These are phyloP conservation scores for Dasyurus viverrinus DNA, from an alignment of 2,113 vertebrate species.

Conservation along the genomic window DNA sequence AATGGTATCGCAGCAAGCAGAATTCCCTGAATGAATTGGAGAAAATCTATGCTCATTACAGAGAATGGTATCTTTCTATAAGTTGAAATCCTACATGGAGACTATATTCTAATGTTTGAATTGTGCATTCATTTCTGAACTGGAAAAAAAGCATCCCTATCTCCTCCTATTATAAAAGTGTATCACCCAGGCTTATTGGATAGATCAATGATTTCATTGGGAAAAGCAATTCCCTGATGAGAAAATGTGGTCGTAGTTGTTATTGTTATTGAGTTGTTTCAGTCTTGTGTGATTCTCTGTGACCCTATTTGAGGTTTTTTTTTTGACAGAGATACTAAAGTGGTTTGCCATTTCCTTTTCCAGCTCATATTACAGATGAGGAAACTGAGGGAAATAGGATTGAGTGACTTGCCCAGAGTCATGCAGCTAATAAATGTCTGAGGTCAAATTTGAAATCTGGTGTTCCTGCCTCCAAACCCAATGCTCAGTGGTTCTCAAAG, in stretches of 20 bases:
- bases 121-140: background rate
- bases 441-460: background rate
- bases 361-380: background rate
- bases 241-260: background rate
- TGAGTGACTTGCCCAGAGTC: background rate
- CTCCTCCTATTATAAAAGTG: constrained; percentile 1
- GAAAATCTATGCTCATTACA: constrained; percentile 65
- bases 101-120: constrained; percentile 25
- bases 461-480: background rate
- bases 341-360: background rate
- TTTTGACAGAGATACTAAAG: background rate
- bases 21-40: constrained; percentile 63
- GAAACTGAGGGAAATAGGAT: background rate
- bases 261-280: background rate
- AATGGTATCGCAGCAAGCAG: constrained; percentile 59
- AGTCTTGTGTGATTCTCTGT: background rate
- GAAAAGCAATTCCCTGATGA: background rate
- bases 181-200: background rate
- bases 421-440: background rate
- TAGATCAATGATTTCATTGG: background rate
- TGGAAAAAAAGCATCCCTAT: constrained; percentile 29
- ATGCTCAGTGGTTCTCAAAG: background rate
- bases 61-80: constrained; percentile 57
- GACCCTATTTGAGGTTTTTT: background rate
- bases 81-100: constrained; percentile 46